Base-by-base conservation (phyloP, 2,888 invertebrate genomes). In the Epinotia demarniana region DNA sequence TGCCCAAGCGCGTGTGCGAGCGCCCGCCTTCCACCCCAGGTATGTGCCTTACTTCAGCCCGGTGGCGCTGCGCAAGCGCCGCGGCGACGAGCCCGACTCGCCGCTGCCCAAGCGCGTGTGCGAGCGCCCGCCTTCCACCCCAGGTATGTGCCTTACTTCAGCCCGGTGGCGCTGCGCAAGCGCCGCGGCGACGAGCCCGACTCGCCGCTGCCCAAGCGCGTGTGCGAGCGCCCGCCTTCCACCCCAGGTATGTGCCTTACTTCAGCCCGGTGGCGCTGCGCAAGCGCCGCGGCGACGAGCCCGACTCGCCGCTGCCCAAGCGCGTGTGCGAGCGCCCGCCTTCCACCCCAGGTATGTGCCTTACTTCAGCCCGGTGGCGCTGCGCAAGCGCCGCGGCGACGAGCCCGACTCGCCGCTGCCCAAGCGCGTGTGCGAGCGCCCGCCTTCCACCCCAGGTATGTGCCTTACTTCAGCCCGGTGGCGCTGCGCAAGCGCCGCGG, bases 401-500 rank as follows among this genome's bases (percentile, higher is more conserved):
- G 77, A 79, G 86, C 62, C 87, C 84, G 70, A 69, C 79, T 91
- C 89, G 1, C 92, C 94, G 0, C 83, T 88, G 5, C 87, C 90
- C 77, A 94, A 94, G 79, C 87, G 94, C 13, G 86, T 88, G 87
- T 94, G 93, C 84, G 92, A 87, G 77, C 79, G 86, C 58, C 87
- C 85, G 67, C 64, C 64, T 3, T 19, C 18, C 64, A 64, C 64
- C 3, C 63, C 63, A n/a, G n/a, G n/a, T n/a, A n/a, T n/a, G n/a
- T n/a, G n/a, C n/a, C n/a, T n/a, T n/a, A n/a, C 78, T 92, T 97
- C 83, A 96, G 96, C 67, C 96, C 96, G 0, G 95, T 60, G 1
- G 91, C 93, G 0, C 83, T 88, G 8, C 87, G 90, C 77, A 94
- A 94, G 79, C 87, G 94, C 12, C 86, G 89, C 87, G 94, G 93